Percentiles rank a stretch among this genome's conserved stretches.
phyloP scores from a whole-genome alignment of 1,140 invertebrate genomes.

The Pomacea maculata region DNA sequence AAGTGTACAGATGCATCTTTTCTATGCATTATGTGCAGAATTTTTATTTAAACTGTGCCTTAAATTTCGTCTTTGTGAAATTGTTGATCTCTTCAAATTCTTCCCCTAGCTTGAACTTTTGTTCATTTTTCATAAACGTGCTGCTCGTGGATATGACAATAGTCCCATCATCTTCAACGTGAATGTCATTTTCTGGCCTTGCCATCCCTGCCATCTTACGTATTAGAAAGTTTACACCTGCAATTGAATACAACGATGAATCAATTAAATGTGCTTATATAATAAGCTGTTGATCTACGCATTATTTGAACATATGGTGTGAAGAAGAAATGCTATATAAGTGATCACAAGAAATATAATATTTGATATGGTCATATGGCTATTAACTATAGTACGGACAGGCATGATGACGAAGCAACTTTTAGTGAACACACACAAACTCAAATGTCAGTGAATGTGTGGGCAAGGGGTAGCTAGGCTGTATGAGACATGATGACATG shows the following conservation, averaged over 20 bases:
- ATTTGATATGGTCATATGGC: not conserved
- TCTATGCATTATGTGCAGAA: not conserved
- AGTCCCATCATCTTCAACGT: constrained; percentile 30
- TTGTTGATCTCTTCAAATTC: constrained; percentile 30
- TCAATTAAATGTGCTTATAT: not conserved
- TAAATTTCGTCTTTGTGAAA: constrained; percentile 15
- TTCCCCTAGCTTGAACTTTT: constrained; percentile 32
- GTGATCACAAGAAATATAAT: not conserved
- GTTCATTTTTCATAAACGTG: constrained; percentile 38
- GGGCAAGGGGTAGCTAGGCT: not conserved
- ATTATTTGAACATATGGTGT: not conserved
- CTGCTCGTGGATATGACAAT: constrained; percentile 35
- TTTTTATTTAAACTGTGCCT: not conserved
- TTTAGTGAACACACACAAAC: not conserved
- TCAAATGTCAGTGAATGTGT: not conserved
- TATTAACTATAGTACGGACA: not conserved
- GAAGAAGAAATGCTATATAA: not conserved
- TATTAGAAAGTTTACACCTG: constrained; percentile 42
- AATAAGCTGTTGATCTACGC: not conserved
- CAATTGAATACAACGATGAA: not conserved
- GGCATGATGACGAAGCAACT: not conserved
- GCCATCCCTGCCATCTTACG: constrained; percentile 38
- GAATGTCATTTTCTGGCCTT: constrained; percentile 37
- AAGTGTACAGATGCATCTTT: not conserved
- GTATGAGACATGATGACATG: not conserved